Conservation (phyloP, 53 echinoderm and acorn worm species). For the Henricia sp. region DNA sequence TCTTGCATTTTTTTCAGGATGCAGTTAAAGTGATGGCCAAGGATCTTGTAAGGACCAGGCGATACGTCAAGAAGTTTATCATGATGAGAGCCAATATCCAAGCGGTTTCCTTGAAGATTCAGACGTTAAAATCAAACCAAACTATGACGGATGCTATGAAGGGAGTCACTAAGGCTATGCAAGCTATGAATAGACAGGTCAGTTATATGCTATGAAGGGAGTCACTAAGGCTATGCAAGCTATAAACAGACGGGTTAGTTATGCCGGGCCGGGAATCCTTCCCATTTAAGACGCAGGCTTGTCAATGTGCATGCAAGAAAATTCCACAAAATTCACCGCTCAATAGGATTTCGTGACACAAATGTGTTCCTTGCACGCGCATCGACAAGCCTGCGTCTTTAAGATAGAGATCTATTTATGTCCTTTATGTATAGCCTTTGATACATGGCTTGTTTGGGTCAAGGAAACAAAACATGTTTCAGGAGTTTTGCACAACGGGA, state of each 20-base stretch:
- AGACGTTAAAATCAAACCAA: constrained; percentile 85
- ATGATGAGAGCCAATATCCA: constrained; percentile 97
- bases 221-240: constrained; percentile 88
- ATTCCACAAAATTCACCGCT: too few species aligned
- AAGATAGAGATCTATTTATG: too few species aligned
- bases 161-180: constrained; percentile 92
- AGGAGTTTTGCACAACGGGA: too few species aligned
- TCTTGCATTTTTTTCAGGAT: constrained; percentile 63
- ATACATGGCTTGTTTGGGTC: too few species aligned
- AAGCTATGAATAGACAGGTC: constrained; percentile 97
- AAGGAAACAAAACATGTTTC: too few species aligned
- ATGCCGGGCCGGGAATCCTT: too few species aligned
- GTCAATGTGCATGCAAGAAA: too few species aligned
- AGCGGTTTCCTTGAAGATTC: constrained; percentile 90
- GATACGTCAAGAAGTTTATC: constrained; percentile 97
- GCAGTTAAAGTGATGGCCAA: constrained; percentile 98
- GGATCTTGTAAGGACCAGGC: constrained; percentile 91
- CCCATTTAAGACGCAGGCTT: too few species aligned
- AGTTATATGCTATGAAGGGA: constrained; percentile 98
- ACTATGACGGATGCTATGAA: constrained; percentile 96
- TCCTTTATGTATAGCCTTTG: too few species aligned
- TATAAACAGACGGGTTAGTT: constrained; percentile 99
- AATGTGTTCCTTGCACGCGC: too few species aligned
- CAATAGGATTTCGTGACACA: too few species aligned
- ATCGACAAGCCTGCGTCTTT: too few species aligned